These are phyloP conservation scores for Turritopsis dohrnii DNA, from an alignment of 30 jellyfish, hydroid and myxozoan species.

Conservation along the genomic window DNA sequence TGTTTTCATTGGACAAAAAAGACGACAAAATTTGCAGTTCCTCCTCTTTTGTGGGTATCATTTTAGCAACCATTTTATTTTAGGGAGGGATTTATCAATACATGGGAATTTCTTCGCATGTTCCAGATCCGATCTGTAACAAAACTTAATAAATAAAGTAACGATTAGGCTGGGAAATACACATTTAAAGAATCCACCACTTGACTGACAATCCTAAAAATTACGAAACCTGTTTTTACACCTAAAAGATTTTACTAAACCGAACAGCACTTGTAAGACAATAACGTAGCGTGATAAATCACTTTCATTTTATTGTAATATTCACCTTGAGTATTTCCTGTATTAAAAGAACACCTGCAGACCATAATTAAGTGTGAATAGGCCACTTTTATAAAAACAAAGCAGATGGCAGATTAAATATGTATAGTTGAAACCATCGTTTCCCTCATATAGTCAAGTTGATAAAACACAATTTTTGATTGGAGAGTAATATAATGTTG, in stretches of 20 bases:
- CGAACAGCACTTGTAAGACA: neutral
- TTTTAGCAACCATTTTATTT: neutral
- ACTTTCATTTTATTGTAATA: neutral
- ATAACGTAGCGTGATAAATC: neutral
- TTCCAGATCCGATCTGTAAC: neutral
- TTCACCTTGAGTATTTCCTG: neutral
- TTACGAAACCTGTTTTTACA: neutral
- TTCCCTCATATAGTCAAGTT: neutral
- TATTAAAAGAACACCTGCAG: neutral
- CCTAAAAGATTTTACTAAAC: neutral
- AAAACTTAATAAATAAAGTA: neutral
- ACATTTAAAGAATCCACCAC: neutral
- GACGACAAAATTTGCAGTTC: too few relatives aligned
- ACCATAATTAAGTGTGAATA: neutral
- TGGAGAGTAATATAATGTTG: neutral
- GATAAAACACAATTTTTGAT: too few relatives aligned
- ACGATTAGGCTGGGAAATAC: neutral
- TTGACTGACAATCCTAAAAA: neutral
- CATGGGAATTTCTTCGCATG: neutral
- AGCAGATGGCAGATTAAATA: neutral
- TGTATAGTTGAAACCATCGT: neutral
- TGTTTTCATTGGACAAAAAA: neutral
- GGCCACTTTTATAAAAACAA: neutral
- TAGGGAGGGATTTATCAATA: neutral
- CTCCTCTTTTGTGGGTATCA: neutral